Evolutionary conservation across 2,113 vertebrate species (phyloP).

Genomic region (Lophura nycthemera): DNA sequence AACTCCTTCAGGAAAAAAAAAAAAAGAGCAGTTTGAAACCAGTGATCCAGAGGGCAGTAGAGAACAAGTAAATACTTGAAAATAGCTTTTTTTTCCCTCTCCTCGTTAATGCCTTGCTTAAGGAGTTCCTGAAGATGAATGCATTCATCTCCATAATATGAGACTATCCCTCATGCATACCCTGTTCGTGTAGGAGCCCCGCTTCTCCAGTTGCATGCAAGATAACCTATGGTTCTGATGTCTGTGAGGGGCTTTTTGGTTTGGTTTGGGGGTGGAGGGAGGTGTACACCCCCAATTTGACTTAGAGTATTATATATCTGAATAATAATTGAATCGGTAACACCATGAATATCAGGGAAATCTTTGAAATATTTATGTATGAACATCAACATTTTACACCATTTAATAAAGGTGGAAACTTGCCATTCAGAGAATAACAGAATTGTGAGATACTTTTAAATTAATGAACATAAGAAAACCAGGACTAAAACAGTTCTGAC

Average conservation of each 20-base stretch:
- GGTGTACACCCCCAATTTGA: neutral
- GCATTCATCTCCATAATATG: accelerated
- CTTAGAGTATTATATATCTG: neutral
- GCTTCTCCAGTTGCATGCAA: neutral
- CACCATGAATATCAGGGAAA: neutral
- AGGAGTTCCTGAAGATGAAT: neutral
- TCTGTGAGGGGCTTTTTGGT: neutral
- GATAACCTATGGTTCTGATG: neutral
- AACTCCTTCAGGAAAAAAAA: neutral
- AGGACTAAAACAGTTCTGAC: neutral
- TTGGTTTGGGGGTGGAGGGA: accelerated
- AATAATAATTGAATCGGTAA: neutral
- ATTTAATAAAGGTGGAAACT: neutral
- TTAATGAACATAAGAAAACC: neutral
- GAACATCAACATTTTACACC: neutral
- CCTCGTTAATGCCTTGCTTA: neutral
- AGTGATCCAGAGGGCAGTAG: slow-evolving; percentile 28
- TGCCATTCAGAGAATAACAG: neutral
- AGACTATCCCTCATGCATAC: neutral
- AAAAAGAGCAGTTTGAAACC: neutral
- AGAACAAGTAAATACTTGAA: neutral
- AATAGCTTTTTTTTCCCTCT: neutral
- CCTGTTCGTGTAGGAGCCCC: neutral
- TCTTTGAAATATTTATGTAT: neutral
- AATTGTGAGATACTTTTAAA: neutral